Conservation (phyloP, 1,140 invertebrate species). For the Akabosia matsudoensis region DNA sequence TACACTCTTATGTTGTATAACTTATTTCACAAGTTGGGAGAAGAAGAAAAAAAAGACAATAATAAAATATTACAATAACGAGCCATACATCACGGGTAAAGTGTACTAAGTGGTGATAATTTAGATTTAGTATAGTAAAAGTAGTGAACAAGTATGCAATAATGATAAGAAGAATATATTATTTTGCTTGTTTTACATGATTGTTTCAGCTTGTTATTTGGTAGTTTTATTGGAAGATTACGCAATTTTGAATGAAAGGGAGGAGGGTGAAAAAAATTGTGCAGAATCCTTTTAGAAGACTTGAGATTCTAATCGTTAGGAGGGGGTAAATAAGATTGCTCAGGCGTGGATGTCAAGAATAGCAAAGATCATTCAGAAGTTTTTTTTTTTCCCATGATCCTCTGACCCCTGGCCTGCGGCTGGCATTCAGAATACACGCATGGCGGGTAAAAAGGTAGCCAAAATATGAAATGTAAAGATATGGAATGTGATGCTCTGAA, state of each 20-base stretch:
- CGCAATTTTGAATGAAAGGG: too few relatives aligned
- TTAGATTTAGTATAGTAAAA: background rate
- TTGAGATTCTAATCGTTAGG: background rate
- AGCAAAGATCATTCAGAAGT: background rate
- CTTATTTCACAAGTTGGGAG: background rate
- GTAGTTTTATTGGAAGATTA: too few relatives aligned
- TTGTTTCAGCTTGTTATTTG: too few relatives aligned
- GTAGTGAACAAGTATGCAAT: background rate
- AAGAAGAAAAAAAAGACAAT: too few relatives aligned
- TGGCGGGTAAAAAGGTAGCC: background rate
- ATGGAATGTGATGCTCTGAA: background rate
- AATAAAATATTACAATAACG: background rate
- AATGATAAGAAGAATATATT: background rate
- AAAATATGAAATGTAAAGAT: background rate
- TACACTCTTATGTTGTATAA: background rate
- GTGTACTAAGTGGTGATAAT: background rate
- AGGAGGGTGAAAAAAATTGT: too few relatives aligned
- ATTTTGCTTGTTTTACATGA: background rate
- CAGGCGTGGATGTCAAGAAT: background rate
- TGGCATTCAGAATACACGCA: background rate
- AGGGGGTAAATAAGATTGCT: background rate
- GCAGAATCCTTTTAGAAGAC: too few relatives aligned
- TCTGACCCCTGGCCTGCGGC: background rate
- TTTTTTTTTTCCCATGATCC: background rate
- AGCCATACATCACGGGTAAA: background rate